These are phyloP conservation scores for Neotoma lepida DNA, from an alignment of 2,113 vertebrate species.

Conservation along the genomic window DNA sequence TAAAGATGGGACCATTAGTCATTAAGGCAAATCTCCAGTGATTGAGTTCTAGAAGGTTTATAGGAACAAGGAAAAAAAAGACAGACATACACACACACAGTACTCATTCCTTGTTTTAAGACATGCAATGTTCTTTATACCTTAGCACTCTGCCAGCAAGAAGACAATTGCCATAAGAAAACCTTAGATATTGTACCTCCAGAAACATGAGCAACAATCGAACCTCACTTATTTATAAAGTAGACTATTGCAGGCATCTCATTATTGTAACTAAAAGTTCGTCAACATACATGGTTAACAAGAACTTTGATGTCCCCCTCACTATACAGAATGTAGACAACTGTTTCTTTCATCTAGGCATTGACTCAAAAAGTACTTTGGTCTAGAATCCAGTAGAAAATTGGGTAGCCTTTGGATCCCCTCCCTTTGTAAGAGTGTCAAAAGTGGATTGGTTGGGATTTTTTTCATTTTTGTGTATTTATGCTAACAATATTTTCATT, in stretches of 20 bases:
- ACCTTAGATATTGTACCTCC: not conserved
- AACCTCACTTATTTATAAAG: not conserved
- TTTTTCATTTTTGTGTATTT: not conserved
- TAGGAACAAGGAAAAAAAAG: not conserved
- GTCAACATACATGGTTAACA: not conserved
- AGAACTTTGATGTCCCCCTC: not conserved
- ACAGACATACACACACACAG: not conserved
- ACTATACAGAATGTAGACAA: not conserved
- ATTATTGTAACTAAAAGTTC: not conserved
- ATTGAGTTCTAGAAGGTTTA: not conserved
- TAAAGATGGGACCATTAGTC: not conserved
- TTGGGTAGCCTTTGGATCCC: not conserved
- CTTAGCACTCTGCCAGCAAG: not conserved
- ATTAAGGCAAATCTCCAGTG: not conserved
- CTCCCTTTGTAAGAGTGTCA: not conserved
- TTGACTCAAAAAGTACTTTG: not conserved
- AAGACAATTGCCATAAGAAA: not conserved
- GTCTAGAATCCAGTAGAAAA: not conserved
- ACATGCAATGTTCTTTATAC: not conserved
- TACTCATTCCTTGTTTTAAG: not conserved
- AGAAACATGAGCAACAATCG: not conserved
- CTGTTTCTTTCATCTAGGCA: not conserved
- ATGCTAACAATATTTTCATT: constrained; percentile 28
- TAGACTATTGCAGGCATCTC: not conserved
- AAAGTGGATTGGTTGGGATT: not conserved